Conservation (phyloP, 1,140 invertebrate genomes). For the Rhynchophorus ferrugineus region DNA sequence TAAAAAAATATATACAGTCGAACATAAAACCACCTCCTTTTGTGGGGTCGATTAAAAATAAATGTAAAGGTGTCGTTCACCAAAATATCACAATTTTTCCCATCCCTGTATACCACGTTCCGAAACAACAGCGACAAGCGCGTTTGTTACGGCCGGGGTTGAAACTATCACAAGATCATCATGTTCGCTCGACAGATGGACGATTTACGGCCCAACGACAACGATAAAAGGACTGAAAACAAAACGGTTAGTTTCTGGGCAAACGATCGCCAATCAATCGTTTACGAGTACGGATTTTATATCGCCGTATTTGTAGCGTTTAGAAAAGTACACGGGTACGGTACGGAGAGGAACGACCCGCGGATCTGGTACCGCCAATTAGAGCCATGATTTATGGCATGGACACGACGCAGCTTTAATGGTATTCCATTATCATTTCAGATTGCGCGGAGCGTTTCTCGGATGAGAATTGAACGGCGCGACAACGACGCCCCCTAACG, state of each 20-base stretch:
- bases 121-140: too few relatives aligned
- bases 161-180: too few relatives aligned
- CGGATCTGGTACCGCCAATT: slow-evolving; percentile 4
- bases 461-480: not conserved
- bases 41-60: too few relatives aligned
- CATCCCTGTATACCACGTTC: too few relatives aligned
- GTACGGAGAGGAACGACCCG: not conserved
- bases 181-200: not conserved
- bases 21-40: too few relatives aligned
- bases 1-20: too few relatives aligned
- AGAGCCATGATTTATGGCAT: slow-evolving; percentile 6
- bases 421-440: not conserved
- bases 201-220: not conserved
- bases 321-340: not conserved
- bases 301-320: not conserved
- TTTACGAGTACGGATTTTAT: not conserved
- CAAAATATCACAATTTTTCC: too few relatives aligned
- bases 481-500: not conserved
- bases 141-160: too few relatives aligned
- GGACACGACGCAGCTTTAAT: not conserved
- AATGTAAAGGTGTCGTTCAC: too few relatives aligned
- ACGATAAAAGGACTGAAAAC: not conserved
- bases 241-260: too few relatives aligned
- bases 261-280: not conserved
- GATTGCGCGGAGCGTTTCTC: not conserved